phyloP scores from a whole-genome alignment of 2,797 vertebrate genomes.

The Oophaga sylvatica region DNA sequence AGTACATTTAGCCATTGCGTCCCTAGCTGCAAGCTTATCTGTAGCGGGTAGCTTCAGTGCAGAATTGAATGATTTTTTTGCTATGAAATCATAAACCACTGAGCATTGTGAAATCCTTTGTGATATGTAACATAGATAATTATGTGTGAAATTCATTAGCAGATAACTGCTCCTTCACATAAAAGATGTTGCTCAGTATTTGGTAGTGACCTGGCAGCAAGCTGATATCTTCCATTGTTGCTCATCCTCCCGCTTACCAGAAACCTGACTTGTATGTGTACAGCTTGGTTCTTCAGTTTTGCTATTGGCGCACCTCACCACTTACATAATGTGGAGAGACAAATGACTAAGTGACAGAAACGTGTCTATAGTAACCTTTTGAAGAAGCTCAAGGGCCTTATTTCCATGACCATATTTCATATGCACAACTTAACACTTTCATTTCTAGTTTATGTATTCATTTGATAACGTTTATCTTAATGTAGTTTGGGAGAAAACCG shows the following conservation, averaged over 20 bases:
- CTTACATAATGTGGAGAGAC: too few species aligned
- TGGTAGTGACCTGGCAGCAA: background rate
- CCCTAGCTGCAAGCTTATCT: slow-evolving; percentile 5
- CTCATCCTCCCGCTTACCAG: background rate
- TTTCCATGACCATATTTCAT: background rate
- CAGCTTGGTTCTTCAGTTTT: background rate
- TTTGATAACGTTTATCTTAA: background rate
- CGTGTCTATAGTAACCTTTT: background rate
- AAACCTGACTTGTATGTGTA: background rate
- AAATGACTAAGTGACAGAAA: slow-evolving; percentile 5
- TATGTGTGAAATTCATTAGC: background rate
- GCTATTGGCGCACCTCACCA: background rate
- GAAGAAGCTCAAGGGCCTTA: background rate
- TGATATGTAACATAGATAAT: background rate
- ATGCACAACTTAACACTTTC: background rate
- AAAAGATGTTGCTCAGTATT: too few species aligned
- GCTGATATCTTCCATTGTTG: background rate
- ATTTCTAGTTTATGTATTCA: background rate
- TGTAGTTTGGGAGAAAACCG: background rate
- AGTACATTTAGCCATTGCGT: background rate
- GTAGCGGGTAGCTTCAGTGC: background rate
- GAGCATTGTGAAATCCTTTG: background rate
- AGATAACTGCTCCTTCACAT: background rate
- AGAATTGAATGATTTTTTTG: background rate
- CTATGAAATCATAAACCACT: background rate